phyloP scores from a whole-genome alignment of 2,888 invertebrate species.

The Altica lythri region DNA sequence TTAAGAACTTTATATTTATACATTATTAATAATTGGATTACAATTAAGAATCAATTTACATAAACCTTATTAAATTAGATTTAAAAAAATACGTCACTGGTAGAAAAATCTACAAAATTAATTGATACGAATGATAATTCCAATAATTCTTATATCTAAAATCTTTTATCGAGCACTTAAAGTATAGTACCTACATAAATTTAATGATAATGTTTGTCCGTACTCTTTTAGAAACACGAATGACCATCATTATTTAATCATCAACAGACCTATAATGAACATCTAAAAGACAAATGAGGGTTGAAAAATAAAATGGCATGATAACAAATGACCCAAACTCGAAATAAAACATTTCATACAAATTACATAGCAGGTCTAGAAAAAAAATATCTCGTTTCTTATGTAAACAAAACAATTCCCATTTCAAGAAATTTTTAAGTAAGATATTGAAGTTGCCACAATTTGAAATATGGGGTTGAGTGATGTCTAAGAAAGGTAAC shows the following conservation, averaged over 20 bases:
- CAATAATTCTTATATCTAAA: too few species aligned
- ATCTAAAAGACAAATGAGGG: neutral
- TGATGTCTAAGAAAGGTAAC: neutral
- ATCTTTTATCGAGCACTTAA: too few species aligned
- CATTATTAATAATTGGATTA: too few species aligned
- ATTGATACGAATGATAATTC: too few species aligned
- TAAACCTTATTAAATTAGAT: too few species aligned
- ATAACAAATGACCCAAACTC: neutral
- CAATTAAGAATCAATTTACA: too few species aligned
- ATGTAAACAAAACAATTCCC: slow-evolving; percentile 3
- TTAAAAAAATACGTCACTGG: too few species aligned
- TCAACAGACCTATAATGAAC: neutral
- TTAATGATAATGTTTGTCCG: too few species aligned
- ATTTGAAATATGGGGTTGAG: slow-evolving; percentile 4
- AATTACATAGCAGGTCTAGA: neutral
- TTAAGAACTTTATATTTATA: too few species aligned
- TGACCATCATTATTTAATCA: neutral
- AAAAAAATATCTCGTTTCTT: neutral
- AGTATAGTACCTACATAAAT: too few species aligned
- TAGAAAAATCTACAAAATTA: too few species aligned
- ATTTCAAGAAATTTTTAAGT: neutral
- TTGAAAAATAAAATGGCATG: neutral
- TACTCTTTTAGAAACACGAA: too few species aligned
- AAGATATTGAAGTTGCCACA: neutral
- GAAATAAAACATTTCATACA: neutral